A percentile compares a stretch with the other conserved stretches of the same genome.
Conservation (phyloP, 92 coral and sea anemone species). For the Galaxea fascicularis region DNA sequence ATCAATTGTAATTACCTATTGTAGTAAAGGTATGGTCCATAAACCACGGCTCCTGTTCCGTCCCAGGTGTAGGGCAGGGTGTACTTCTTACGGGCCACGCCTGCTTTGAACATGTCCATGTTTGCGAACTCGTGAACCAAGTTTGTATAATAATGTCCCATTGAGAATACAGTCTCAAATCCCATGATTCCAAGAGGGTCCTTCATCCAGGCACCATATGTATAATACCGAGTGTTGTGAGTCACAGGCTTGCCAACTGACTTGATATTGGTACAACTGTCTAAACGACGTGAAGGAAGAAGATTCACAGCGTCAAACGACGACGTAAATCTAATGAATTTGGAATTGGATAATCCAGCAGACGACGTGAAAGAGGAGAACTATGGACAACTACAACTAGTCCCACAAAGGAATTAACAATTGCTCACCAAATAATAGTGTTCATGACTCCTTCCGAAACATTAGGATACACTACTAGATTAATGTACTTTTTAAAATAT, state of each 20-base stretch:
- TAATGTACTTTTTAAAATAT: no score
- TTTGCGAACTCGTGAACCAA: slow-evolving; percentile 41
- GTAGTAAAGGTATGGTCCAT: slow-evolving; percentile 69
- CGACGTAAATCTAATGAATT: not conserved
- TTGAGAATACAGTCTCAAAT: slow-evolving; percentile 45
- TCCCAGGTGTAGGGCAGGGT: slow-evolving; percentile 45
- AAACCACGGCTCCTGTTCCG: slow-evolving; percentile 74
- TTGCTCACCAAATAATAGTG: no score
- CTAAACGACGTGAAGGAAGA: not conserved
- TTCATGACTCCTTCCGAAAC: no score
- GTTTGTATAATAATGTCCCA: not conserved
- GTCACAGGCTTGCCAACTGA: slow-evolving; percentile 50
- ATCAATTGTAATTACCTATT: slow-evolving; percentile 41
- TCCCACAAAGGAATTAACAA: no score
- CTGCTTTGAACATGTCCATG: slow-evolving; percentile 63
- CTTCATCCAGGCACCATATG: slow-evolving; percentile 68
- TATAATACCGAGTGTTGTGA: slow-evolving; percentile 6
- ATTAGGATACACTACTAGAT: no score
- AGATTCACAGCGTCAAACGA: not conserved
- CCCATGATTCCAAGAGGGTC: slow-evolving; percentile 69
- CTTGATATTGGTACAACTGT: slow-evolving; percentile 26
- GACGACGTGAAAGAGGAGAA: no score
- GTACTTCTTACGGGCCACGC: slow-evolving; percentile 43
- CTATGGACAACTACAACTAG: no score
- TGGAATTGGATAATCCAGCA: no score